phyloP scores from a whole-genome alignment of 2,888 invertebrate genomes.

The Monoplex corrugatus region DNA sequence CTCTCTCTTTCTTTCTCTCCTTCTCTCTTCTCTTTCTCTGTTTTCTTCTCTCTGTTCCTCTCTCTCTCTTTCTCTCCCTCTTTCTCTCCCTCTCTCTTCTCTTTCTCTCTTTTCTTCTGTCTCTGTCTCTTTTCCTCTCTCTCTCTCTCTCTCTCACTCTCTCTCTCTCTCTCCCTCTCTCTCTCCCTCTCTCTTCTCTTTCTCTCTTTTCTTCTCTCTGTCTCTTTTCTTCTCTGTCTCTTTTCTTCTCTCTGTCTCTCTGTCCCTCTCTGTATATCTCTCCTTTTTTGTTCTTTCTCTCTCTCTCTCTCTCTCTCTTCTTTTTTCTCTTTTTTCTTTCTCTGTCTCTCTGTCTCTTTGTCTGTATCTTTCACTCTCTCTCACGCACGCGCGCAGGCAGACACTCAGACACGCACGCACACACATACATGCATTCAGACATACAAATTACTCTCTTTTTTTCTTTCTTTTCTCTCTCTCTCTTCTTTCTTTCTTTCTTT shows the following conservation, averaged over 20 bases:
- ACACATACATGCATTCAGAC: too few relatives aligned
- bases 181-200: not conserved
- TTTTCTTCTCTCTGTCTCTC: not conserved
- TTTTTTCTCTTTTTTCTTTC: not conserved
- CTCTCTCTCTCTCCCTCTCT: not conserved
- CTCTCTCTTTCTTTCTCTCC: not conserved
- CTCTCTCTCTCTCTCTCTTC: not conserved
- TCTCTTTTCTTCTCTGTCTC: not conserved
- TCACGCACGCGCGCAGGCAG: too few relatives aligned
- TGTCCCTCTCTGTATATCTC: not conserved
- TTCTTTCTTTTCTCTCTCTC: too few relatives aligned
- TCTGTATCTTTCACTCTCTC: not conserved
- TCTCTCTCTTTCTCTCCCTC: not conserved
- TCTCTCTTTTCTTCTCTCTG: too few relatives aligned
- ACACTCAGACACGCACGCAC: too few relatives aligned
- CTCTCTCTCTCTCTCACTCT: not conserved
- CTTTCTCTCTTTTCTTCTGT: not conserved
- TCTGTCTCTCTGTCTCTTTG: too few relatives aligned
- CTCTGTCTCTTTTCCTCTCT: not conserved
- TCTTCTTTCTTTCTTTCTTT: too few relatives aligned
- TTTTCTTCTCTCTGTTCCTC: not conserved
- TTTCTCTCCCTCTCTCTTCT: not conserved
- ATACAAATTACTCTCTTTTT: too few relatives aligned
- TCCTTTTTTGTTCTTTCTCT: not conserved
- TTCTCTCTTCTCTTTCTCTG: not conserved